Conservation (phyloP, 2,797 vertebrate species). For the Myiotriccus ornatus region DNA sequence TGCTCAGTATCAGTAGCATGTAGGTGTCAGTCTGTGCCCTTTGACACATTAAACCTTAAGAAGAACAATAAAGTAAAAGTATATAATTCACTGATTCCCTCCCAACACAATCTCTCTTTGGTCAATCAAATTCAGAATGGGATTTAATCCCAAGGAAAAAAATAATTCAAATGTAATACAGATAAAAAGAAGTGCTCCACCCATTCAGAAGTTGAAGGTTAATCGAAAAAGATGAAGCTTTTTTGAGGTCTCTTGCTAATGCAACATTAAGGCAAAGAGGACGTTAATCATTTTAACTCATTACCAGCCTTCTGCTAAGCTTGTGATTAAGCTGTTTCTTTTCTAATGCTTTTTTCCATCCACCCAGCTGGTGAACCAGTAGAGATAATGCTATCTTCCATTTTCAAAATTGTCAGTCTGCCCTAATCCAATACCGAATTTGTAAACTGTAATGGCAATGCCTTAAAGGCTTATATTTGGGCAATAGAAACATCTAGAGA, state of each 20-base stretch:
- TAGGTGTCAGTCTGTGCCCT: neutral
- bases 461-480: neutral
- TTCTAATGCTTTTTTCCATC: neutral
- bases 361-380: neutral
- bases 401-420: neutral
- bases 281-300: conserved; percentile 26
- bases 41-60: neutral
- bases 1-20: neutral
- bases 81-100: neutral
- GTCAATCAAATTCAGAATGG: neutral
- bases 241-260: neutral
- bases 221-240: neutral
- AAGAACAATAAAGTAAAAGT: neutral
- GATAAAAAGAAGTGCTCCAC: neutral
- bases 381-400: neutral
- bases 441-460: neutral
- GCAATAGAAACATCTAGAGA: neutral
- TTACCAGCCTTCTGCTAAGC: conserved; percentile 13
- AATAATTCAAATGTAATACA: neutral
- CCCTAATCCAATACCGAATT: neutral
- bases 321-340: conserved; percentile 19
- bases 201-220: neutral
- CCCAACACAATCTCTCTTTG: neutral
- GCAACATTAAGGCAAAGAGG: neutral
- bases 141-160: neutral